These are phyloP conservation scores for Sylvicapra grimmia DNA, from an alignment of 2,113 vertebrate species.

Conservation along the genomic window DNA sequence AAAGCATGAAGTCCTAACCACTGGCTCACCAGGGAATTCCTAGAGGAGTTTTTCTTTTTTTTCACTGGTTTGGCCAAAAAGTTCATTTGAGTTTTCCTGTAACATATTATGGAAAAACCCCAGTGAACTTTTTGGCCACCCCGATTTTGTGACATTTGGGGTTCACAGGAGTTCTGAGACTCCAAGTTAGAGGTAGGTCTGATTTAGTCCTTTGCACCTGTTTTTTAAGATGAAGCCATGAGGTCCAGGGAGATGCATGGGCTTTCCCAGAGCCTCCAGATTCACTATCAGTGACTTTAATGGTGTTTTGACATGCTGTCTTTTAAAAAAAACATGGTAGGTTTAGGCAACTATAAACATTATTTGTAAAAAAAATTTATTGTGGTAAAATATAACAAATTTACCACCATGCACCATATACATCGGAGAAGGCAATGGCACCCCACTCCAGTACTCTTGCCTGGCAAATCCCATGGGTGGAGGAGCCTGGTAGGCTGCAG, in stretches of 20 bases:
- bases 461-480: too few species aligned
- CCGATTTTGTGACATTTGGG: background rate
- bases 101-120: background rate
- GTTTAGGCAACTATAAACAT: background rate
- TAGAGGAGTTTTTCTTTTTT: background rate
- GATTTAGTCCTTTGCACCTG: background rate
- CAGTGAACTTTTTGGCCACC: background rate
- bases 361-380: background rate
- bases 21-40: background rate
- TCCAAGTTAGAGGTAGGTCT: background rate
- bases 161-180: background rate
- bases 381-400: background rate
- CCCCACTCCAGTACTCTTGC: too few species aligned
- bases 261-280: background rate
- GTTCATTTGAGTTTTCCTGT: background rate
- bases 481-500: too few species aligned
- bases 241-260: background rate
- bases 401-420: background rate
- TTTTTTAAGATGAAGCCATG: background rate
- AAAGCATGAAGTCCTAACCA: background rate
- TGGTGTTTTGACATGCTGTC: background rate
- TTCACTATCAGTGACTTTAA: background rate
- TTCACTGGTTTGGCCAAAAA: background rate
- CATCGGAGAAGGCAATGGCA: too few species aligned
- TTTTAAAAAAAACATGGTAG: background rate